These are phyloP conservation scores for Hylaeus volcanicus DNA, from an alignment of 1,140 invertebrate species.

Conservation along the genomic window DNA sequence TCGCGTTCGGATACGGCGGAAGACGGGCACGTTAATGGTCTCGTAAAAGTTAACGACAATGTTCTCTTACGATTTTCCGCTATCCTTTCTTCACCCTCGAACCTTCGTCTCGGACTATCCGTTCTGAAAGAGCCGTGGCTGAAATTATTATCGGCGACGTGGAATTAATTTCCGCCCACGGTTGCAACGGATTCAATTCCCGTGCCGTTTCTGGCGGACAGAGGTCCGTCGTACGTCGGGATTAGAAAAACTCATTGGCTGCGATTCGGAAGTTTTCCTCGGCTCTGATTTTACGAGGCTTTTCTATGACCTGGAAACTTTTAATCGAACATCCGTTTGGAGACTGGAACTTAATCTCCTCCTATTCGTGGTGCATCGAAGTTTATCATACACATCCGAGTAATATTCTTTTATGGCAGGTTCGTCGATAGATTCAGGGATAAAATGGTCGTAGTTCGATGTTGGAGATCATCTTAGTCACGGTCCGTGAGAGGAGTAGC, in stretches of 20 bases:
- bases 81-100: slow-evolving; percentile 44
- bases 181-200: slow-evolving; percentile 49
- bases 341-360: slow-evolving; percentile 1
- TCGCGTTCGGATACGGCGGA: slow-evolving; percentile 68
- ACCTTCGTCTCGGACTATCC: slow-evolving; percentile 27
- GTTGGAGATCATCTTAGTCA: background rate
- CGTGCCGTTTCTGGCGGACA: slow-evolving; percentile 30
- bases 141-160: slow-evolving; percentile 78
- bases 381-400: background rate
- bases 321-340: slow-evolving; percentile 25
- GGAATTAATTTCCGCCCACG: slow-evolving; percentile 73
- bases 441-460: too few relatives aligned
- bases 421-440: background rate
- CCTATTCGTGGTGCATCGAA: background rate
- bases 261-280: slow-evolving; percentile 47
- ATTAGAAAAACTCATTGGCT: slow-evolving; percentile 56
- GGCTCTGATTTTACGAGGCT: slow-evolving; percentile 52
- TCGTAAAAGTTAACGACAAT: slow-evolving; percentile 81
- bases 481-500: too few relatives aligned
- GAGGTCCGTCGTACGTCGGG: slow-evolving; percentile 50
- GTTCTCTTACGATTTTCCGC: slow-evolving; percentile 75
- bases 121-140: slow-evolving; percentile 51
- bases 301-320: slow-evolving; percentile 11
- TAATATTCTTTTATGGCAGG: background rate
- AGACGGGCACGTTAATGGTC: slow-evolving; percentile 78